These are phyloP conservation scores for Oncorhynchus mykiss DNA, from an alignment of 2,113 vertebrate genomes.

Conservation along the genomic window DNA sequence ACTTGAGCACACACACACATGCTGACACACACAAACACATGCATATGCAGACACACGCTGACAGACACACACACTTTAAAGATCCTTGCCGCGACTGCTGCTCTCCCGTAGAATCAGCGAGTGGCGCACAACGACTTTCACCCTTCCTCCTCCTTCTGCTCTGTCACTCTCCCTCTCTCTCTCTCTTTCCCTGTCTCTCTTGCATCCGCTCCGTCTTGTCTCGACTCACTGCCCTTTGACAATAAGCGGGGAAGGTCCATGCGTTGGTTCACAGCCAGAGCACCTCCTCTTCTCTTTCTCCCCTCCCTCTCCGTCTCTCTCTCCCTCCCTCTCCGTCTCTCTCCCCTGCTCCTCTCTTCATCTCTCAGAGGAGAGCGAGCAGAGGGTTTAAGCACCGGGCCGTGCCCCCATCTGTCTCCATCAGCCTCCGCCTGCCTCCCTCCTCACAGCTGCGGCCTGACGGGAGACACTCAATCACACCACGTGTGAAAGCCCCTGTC, in stretches of 20 bases:
- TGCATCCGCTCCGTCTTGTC: conserved; percentile 5
- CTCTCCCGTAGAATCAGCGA: conserved; percentile 3
- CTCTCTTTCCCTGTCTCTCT: not conserved
- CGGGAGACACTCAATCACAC: conserved; percentile 4
- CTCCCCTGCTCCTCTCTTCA: conserved; percentile 6
- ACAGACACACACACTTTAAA: conserved; percentile 1
- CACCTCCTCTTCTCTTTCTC: not conserved
- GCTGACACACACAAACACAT: not conserved
- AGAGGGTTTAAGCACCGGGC: not conserved
- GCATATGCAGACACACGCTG: not conserved
- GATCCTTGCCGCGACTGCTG: conserved; percentile 4
- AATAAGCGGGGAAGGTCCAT: conserved; percentile 25
- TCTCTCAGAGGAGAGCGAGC: not conserved
- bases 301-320: conserved; percentile 14
- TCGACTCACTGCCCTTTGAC: conserved; percentile 17
- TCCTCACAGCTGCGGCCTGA: conserved; percentile 14
- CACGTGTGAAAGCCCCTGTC: conserved; percentile 9
- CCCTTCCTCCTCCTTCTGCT: not conserved
- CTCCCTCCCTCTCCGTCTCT: conserved; percentile 10
- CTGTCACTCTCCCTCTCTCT: not conserved
- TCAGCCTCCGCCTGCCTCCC: conserved; percentile 18
- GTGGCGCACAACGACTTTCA: not conserved
- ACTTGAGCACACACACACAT: not conserved
- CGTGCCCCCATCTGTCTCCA: conserved; percentile 10
- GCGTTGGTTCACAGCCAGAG: conserved; percentile 9